Conservation (phyloP, 2,797 vertebrate genomes). For the Linurgus olivaceus region DNA sequence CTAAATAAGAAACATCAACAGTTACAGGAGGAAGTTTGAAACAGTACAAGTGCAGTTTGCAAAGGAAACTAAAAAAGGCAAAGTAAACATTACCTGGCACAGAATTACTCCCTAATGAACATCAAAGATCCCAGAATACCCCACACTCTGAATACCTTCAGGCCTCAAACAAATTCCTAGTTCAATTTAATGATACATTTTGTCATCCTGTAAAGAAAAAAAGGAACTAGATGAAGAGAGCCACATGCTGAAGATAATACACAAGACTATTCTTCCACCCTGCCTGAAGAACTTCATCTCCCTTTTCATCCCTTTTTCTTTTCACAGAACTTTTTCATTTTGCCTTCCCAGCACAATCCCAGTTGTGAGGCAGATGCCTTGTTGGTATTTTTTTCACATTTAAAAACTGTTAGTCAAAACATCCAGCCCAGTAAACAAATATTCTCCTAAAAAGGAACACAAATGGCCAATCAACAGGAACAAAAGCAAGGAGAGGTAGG, state of each 20-base stretch:
- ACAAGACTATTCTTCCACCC: not conserved
- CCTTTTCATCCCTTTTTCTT: not conserved
- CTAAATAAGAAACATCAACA: not conserved
- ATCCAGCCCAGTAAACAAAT: not conserved
- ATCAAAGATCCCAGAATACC: not conserved
- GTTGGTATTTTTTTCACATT: not conserved
- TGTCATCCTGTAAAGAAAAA: not conserved
- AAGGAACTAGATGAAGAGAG: not conserved
- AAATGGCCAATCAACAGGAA: not conserved
- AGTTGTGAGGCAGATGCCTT: not conserved
- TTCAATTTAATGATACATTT: not conserved
- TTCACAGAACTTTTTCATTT: not conserved
- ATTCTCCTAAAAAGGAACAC: not conserved
- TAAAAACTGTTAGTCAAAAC: not conserved
- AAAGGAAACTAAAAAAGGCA: not conserved
- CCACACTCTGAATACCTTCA: not conserved
- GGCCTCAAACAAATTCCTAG: not conserved
- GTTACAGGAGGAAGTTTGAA: not conserved
- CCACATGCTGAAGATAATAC: not conserved
- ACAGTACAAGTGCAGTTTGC: not conserved
- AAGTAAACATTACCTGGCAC: not conserved
- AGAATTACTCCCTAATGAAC: not conserved
- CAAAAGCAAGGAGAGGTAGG: not conserved
- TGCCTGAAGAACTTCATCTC: not conserved
- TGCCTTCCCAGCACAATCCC: rapidly evolving